Base-by-base conservation (phyloP, 1,140 invertebrate species). In the Cryptotermes secundus region DNA sequence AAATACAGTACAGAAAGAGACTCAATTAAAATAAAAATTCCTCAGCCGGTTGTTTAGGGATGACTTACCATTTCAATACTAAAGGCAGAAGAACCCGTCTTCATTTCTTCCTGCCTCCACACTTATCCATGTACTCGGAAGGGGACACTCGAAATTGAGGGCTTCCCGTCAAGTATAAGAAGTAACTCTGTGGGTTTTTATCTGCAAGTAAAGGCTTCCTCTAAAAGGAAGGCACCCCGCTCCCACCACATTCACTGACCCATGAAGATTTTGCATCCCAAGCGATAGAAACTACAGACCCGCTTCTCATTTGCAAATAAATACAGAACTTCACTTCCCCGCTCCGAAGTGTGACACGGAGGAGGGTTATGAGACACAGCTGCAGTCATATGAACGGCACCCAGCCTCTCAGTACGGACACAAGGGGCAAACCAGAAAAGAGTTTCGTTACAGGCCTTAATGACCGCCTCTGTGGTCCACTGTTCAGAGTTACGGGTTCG, bases 1-100 rank as follows among this genome's bases (percentile, higher is more conserved):
- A 72, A 83, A 83, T 45, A 83, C 82, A 83, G 82, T 24, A 65
- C 82, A 72, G 45, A 49, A 79, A 83, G 49, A 7, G 24, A 22
- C 82, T 34, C 82, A 83, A 80, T 83, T 83, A 83, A 83, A 83
- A 81, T 83, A 83, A 83, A 83, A 83, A 83, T 53, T 83, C 34
- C 9, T 34, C 59, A 72, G 59, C 31, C n/a, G 0, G 59, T 72
- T 72, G 59, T 72, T 72, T 81, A 38, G 26, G 34, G 34, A 81
- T 81, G 80, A 81, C 80, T 81, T 81, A 34, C 80, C 42, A 81
- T 81, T 81, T 81, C 35, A 81, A 81, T 81, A 81, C 19, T 42
- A 81, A 81, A 81, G 80, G 34, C 35, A 81, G 34, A 31, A 72
- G 26, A 72, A 72, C 2, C 31, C 0, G 3, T 59, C 16, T 26